A percentile compares a stretch with the other conserved stretches of the same genome.
These are phyloP conservation scores for Oreortyx pictus DNA, from an alignment of 2,797 vertebrate species.

Conservation along the genomic window DNA sequence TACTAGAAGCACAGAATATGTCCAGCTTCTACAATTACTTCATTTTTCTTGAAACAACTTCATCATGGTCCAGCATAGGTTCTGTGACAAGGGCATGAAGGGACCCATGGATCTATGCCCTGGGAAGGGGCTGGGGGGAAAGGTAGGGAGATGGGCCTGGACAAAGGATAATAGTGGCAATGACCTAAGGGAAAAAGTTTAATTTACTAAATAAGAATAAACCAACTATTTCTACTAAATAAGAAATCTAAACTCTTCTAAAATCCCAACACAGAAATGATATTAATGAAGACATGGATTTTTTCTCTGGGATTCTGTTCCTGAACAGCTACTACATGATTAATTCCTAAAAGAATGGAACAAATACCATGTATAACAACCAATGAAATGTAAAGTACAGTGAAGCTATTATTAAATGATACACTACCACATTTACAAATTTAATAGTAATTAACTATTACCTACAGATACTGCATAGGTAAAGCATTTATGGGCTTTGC, in stretches of 20 bases:
- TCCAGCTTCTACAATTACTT: neutral
- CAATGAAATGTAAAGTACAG: neutral
- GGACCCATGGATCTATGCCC: too few relatives aligned
- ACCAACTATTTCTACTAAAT: too few relatives aligned
- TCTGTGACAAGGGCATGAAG: too few relatives aligned
- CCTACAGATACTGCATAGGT: neutral
- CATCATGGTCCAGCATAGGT: too few relatives aligned
- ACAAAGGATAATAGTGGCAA: too few relatives aligned
- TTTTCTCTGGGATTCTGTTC: neutral
- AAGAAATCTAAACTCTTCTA: neutral
- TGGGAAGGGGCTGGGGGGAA: too few relatives aligned
- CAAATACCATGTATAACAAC: neutral
- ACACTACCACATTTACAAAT: neutral
- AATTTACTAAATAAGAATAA: too few relatives aligned
- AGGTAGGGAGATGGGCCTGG: too few relatives aligned
- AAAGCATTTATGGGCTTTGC: constrained; percentile 8
- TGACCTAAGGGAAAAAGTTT: too few relatives aligned
- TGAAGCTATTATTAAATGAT: neutral
- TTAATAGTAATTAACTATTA: constrained; percentile 16
- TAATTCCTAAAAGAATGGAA: neutral
- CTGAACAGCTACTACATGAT: neutral
- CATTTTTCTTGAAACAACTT: neutral
- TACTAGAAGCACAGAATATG: neutral
- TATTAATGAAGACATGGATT: neutral
- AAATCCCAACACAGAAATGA: neutral